Base-by-base conservation (phyloP, 2,888 invertebrate species). In the Lordiphosa fenestrarum region DNA sequence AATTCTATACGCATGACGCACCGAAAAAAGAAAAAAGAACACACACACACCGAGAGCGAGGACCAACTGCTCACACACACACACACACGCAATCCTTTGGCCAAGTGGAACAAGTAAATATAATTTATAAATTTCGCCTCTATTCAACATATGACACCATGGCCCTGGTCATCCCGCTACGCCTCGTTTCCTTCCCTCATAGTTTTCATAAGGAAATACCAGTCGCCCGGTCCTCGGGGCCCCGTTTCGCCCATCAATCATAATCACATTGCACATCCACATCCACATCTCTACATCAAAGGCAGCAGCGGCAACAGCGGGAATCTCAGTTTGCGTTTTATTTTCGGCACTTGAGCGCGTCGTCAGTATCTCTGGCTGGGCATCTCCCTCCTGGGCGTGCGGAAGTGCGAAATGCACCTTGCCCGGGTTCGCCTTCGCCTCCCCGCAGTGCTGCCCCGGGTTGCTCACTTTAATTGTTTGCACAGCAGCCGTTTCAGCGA, bases 1-100 rank as follows among this genome's bases (percentile, higher is more conserved):
- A 80, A 80, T 81, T 73, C 82, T 81, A 80, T 74, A 81, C 82
- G 82, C 82, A 84, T 81, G 84, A 73, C 73, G 57, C 56, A 42
- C 67, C 53, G 54, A 63, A 55, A 72, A 66, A 59, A n/a, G n/a
- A n/a, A 53, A 49, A 38, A 53, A 47, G 44, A 49, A 10, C 10
- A 13, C 21, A 23, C 4, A 7, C 36, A 10, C 25, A 19, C n/a
- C n/a, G n/a, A n/a, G n/a, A n/a, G n/a, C n/a, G n/a, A n/a, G n/a
- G n/a, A n/a, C n/a, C n/a, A n/a, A n/a, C n/a, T n/a, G n/a, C n/a
- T n/a, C 15, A 15, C 15, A 15, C 15, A 15, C 15, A 13, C 10
- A 13, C 21, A 23, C 4, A 7, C 36, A 10, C 25, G 19, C 19
- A 60, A 60, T 55, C 60, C 60, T 60, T 60, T 51, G 7, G 37